These are phyloP conservation scores for Diabrotica virgifera DNA, from an alignment of 1,140 invertebrate genomes.

Conservation along the genomic window DNA sequence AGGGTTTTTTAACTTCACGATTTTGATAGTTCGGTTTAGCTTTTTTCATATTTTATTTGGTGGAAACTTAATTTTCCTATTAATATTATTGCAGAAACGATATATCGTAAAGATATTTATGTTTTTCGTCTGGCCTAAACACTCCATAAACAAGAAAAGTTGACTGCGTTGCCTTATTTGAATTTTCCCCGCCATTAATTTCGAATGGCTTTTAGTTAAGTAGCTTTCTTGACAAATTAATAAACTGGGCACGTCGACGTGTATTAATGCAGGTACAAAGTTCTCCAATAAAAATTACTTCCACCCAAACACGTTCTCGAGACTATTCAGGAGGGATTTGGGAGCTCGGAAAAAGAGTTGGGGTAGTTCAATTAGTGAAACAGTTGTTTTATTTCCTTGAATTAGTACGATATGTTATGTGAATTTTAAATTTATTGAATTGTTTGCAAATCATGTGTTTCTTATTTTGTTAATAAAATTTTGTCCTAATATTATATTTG, in stretches of 20 bases:
- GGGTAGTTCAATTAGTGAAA: not conserved
- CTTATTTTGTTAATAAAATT: no score
- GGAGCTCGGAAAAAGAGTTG: not conserved
- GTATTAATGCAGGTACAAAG: constrained; percentile 1
- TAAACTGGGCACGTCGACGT: not conserved
- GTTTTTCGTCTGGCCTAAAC: no score
- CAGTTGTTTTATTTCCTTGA: not conserved
- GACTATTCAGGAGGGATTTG: not conserved
- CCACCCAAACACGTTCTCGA: constrained; percentile 1
- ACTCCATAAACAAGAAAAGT: no score
- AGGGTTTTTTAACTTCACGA: no score
- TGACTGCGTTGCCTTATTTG: not conserved
- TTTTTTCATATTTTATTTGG: no score
- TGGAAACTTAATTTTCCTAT: no score
- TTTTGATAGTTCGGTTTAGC: no score
- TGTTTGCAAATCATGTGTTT: no score
- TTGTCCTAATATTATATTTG: no score
- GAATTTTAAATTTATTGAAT: not conserved
- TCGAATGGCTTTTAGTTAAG: not conserved
- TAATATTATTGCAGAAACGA: no score
- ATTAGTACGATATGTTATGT: not conserved
- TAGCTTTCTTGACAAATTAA: constrained; percentile 1
- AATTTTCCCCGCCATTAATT: not conserved
- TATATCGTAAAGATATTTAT: no score
- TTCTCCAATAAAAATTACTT: constrained; percentile 3